These are phyloP conservation scores for Criorhina ranunculi DNA, from an alignment of 2,888 invertebrate species.

Conservation along the genomic window DNA sequence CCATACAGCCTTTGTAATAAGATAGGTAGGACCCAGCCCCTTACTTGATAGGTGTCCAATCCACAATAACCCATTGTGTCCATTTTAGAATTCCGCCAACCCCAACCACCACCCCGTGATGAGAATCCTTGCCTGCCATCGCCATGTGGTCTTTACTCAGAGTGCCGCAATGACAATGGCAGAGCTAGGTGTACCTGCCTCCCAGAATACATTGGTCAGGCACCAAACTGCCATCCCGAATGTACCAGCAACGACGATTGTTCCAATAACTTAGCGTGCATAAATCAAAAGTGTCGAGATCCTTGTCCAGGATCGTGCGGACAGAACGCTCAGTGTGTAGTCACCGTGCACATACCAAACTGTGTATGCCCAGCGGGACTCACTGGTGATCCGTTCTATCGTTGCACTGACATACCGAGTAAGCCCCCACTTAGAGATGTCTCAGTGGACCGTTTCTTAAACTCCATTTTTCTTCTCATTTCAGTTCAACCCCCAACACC, in stretches of 20 bases:
- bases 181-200: conserved; percentile 89
- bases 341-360: conserved; percentile 90
- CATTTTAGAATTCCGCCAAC: conserved; percentile 61
- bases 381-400: conserved; percentile 91
- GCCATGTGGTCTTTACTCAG: conserved; percentile 91
- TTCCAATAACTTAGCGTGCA: conserved; percentile 87
- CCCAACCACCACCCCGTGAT: conserved; percentile 57
- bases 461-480: conserved; percentile 58
- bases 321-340: conserved; percentile 89
- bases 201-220: conserved; percentile 89
- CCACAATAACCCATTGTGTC: conserved; percentile 46
- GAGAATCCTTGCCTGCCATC: conserved; percentile 89
- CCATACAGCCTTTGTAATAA: conserved; percentile 88
- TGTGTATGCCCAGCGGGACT: conserved; percentile 89
- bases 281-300: conserved; percentile 89
- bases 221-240: conserved; percentile 90
- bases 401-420: conserved; percentile 85
- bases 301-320: conserved; percentile 93
- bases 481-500: conserved; percentile 78
- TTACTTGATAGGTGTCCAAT: not conserved
- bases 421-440: conserved; percentile 78
- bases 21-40: conserved; percentile 80
- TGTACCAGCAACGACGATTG: conserved; percentile 90
- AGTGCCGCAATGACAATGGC: conserved; percentile 87
- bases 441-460: not conserved